Evolutionary conservation across 2,113 vertebrate species (phyloP).

Genomic region (Equus przewalskii): DNA sequence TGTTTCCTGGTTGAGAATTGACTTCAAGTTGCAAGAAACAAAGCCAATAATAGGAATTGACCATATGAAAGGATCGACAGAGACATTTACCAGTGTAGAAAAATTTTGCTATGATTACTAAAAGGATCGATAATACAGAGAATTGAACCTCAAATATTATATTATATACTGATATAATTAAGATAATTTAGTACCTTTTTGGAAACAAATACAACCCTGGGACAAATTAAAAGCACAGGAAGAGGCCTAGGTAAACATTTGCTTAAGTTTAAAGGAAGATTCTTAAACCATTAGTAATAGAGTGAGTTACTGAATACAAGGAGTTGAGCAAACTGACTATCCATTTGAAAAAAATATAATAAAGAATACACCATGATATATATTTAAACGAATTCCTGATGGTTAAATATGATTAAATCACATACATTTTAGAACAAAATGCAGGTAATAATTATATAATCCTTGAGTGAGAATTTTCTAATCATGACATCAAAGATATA

Average conservation of each 20-base stretch:
- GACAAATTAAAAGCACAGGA: not conserved
- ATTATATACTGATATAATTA: not conserved
- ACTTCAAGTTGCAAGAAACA: too few species aligned
- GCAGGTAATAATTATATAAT: not conserved
- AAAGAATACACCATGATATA: not conserved
- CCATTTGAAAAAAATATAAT: not conserved
- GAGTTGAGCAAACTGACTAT: not conserved
- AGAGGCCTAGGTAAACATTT: not conserved
- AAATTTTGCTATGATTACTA: too few species aligned
- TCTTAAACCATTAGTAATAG: not conserved
- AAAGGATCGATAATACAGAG: too few species aligned
- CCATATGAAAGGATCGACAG: too few species aligned
- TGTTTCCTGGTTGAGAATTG: too few species aligned
- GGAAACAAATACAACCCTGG: not conserved
- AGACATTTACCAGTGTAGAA: too few species aligned
- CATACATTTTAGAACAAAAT: not conserved
- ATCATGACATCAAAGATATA: not conserved
- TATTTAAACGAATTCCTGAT: constrained; percentile 2
- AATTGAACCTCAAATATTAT: too few species aligned
- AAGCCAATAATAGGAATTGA: too few species aligned
- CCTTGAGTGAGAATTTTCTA: not conserved
- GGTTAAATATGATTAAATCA: not conserved
- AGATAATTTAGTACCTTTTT: not conserved
- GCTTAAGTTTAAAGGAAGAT: not conserved
- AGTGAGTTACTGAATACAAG: not conserved